Percentiles rank a stretch among this genome's conserved stretches.
Evolutionary conservation across 2,113 vertebrate genomes (phyloP).

Genomic region (Lipotes vexillifer): DNA sequence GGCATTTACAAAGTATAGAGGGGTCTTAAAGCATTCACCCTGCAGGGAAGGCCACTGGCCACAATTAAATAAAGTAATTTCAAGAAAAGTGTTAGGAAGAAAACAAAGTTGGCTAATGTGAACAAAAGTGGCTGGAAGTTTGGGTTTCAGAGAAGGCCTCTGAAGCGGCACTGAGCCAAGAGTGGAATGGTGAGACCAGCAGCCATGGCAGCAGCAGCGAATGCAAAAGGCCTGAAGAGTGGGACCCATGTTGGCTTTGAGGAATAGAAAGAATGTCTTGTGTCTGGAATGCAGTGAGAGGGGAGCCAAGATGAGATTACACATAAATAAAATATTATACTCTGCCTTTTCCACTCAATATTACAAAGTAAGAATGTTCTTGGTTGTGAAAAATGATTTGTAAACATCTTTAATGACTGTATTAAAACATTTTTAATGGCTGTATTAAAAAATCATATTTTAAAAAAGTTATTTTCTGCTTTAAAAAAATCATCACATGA

Average conservation of each 20-base stretch:
- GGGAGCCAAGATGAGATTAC: not conserved
- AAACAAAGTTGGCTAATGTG: not conserved
- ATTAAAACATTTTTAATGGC: conserved; percentile 45
- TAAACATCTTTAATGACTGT: conserved; percentile 45
- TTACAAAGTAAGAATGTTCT: conserved; percentile 2
- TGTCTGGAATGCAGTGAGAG: not conserved
- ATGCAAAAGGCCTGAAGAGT: not conserved
- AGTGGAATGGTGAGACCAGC: not conserved
- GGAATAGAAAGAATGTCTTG: not conserved
- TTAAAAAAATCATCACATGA: not conserved
- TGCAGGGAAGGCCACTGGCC: not conserved
- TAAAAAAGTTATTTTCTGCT: not conserved
- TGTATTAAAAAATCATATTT: not conserved
- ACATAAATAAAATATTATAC: not conserved
- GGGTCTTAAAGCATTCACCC: not conserved
- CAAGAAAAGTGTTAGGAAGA: not conserved
- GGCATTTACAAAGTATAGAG: not conserved
- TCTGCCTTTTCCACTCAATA: not conserved
- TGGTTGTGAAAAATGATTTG: not conserved
- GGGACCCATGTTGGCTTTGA: not conserved
- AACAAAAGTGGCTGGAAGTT: not conserved
- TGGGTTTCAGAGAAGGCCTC: not conserved
- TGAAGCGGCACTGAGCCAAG: not conserved
- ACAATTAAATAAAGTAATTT: not conserved
- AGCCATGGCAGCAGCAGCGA: not conserved